Percentiles rank a stretch among this genome's conserved stretches.
Conservation (phyloP, 2,888 invertebrate species). For the Pollenia griseotomentosa region DNA sequence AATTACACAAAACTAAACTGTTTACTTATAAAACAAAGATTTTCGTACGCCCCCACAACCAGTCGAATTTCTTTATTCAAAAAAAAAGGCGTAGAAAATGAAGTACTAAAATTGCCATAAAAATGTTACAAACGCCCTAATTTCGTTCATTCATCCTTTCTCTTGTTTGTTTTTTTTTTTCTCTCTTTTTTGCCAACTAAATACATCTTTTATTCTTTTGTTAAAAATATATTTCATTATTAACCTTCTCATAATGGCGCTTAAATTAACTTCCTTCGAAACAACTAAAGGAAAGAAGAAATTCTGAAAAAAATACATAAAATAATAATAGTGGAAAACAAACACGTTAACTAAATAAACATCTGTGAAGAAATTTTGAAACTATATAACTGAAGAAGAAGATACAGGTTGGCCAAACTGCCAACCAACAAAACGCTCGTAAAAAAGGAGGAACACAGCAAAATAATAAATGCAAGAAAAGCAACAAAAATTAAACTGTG, state of each 20-base stretch:
- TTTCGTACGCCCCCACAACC: constrained; percentile 42
- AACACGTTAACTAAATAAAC: constrained; percentile 79
- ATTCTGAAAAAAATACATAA: constrained; percentile 5
- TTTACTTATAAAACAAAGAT: not conserved
- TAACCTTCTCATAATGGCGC: constrained; percentile 79
- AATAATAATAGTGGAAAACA: constrained; percentile 73
- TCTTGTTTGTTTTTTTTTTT: constrained; percentile 28
- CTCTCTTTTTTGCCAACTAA: not conserved
- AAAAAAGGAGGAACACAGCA: constrained; percentile 40
- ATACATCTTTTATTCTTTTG: constrained; percentile 50
- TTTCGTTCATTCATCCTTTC: constrained; percentile 74
- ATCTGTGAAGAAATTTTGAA: constrained; percentile 78
- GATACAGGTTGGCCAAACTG: constrained; percentile 62
- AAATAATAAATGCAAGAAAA: constrained; percentile 45
- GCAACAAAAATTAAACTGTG: constrained; percentile 65
- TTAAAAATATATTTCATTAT: constrained; percentile 74
- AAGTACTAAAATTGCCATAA: constrained; percentile 69
- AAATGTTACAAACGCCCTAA: constrained; percentile 78
- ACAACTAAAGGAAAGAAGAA: constrained; percentile 44
- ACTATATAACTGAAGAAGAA: constrained; percentile 9
- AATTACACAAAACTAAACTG: constrained; percentile 26
- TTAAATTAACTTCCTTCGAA: constrained; percentile 59
- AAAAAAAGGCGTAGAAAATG: constrained; percentile 58
- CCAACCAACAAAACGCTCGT: constrained; percentile 25
- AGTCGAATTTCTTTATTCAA: not conserved